A percentile compares a stretch with the other conserved stretches of the same genome.
These are phyloP conservation scores for Neostethus bicornis DNA, from an alignment of 2,797 vertebrate genomes.

Conservation along the genomic window DNA sequence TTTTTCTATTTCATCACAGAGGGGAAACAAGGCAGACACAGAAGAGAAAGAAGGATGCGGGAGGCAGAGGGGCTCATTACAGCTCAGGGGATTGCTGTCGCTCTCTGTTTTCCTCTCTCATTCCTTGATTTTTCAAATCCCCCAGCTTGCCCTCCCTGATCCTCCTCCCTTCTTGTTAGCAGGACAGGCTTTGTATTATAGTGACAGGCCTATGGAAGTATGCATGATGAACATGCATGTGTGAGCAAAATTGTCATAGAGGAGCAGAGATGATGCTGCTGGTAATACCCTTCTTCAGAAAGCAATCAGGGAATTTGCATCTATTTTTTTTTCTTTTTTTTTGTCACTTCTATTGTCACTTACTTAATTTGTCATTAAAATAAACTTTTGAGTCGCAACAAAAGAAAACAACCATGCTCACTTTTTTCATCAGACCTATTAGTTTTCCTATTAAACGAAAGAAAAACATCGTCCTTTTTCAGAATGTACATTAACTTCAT, in stretches of 20 bases:
- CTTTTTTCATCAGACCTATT: conserved; percentile 48
- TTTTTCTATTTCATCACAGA: conserved; percentile 48
- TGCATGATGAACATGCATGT: conserved; percentile 3
- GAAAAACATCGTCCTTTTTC: conserved; percentile 44
- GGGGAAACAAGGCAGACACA: conserved; percentile 25
- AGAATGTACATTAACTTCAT: conserved; percentile 28
- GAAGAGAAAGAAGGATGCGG: background rate
- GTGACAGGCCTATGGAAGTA: conserved; percentile 46
- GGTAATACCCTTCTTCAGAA: conserved; percentile 60
- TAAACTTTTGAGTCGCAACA: conserved; percentile 75
- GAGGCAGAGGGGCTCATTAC: conserved; percentile 45
- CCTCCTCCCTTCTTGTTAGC: conserved; percentile 51
- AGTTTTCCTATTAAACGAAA: conserved; percentile 37
- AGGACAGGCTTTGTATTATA: conserved; percentile 60
- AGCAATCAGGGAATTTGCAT: conserved; percentile 65
- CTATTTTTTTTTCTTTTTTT: conserved; percentile 48
- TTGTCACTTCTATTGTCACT: conserved; percentile 64
- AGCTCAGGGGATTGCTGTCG: conserved; percentile 58
- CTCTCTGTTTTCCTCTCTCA: conserved; percentile 49
- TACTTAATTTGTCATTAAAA: conserved; percentile 74
- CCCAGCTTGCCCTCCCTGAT: conserved; percentile 25
- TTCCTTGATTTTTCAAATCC: conserved; percentile 57
- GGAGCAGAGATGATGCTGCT: conserved; percentile 42
- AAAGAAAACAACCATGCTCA: conserved; percentile 57
- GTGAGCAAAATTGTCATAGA: conserved; percentile 26